A percentile compares a stretch with the other conserved stretches of the same genome.
Evolutionary conservation across 2,888 invertebrate genomes (phyloP).

Genomic region (Panopea generosa): DNA sequence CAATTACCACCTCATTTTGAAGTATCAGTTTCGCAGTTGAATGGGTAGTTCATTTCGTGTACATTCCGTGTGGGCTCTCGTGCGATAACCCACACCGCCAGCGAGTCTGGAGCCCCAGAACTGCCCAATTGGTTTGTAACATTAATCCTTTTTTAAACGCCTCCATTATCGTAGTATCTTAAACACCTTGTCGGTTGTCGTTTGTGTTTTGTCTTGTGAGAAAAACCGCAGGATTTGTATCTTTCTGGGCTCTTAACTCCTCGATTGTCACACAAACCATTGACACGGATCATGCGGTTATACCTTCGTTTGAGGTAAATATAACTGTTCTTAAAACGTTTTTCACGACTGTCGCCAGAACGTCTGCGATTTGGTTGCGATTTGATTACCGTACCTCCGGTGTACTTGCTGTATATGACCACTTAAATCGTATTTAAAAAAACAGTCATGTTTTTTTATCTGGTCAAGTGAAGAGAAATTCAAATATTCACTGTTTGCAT

Average conservation of each 20-base stretch:
- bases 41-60: neutral
- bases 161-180: constrained; percentile 23
- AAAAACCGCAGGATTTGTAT: constrained; percentile 47
- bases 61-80: constrained; percentile 30
- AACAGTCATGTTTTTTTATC: no score
- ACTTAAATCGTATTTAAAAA: neutral
- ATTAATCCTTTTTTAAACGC: constrained; percentile 6
- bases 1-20: no score
- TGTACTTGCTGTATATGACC: constrained; percentile 1
- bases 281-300: neutral
- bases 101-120: constrained; percentile 26
- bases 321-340: neutral
- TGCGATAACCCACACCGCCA: constrained; percentile 37
- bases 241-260: constrained; percentile 35
- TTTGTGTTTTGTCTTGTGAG: constrained; percentile 34
- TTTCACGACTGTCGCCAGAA: constrained; percentile 9
- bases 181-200: constrained; percentile 32
- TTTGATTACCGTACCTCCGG: neutral
- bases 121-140: constrained; percentile 28
- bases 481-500: no score
- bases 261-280: constrained; percentile 32
- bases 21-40: no score
- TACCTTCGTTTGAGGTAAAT: neutral
- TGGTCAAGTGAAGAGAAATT: no score
- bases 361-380: neutral